Conservation (phyloP, 2,797 vertebrate genomes). For the Centropyge bicolor region DNA sequence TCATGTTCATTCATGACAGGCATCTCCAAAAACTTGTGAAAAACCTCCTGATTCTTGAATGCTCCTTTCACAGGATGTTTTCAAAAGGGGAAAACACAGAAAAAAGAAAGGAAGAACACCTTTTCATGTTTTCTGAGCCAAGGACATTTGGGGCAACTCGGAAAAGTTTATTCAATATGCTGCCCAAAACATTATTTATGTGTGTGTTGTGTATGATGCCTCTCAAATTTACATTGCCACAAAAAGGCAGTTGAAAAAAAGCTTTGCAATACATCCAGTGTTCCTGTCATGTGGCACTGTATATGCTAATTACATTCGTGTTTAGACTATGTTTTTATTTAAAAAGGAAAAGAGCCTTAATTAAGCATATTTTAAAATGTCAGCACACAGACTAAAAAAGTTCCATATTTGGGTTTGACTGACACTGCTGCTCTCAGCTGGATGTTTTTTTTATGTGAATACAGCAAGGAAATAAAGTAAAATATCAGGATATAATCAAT, state of each 20-base stretch:
- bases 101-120: conserved; percentile 49
- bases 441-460: neutral
- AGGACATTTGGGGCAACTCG: conserved; percentile 77
- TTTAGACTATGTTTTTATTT: neutral
- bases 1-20: conserved; percentile 83
- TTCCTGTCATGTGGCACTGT: conserved; percentile 18
- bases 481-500: neutral
- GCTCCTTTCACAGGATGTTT: conserved; percentile 68
- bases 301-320: conserved; percentile 16
- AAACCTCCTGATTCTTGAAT: conserved; percentile 78
- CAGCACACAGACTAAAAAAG: neutral
- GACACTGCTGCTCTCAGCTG: neutral
- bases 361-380: conserved; percentile 26
- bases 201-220: conserved; percentile 36
- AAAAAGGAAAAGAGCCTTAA: conserved; percentile 35
- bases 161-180: conserved; percentile 72
- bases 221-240: conserved; percentile 49
- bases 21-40: conserved; percentile 77
- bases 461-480: neutral
- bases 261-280: neutral
- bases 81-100: conserved; percentile 51
- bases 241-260: conserved; percentile 23
- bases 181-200: conserved; percentile 66
- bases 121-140: conserved; percentile 75
- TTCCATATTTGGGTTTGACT: neutral